Evolutionary conservation across 2,113 vertebrate species (phyloP).

Genomic region (Bothrops jararaca): DNA sequence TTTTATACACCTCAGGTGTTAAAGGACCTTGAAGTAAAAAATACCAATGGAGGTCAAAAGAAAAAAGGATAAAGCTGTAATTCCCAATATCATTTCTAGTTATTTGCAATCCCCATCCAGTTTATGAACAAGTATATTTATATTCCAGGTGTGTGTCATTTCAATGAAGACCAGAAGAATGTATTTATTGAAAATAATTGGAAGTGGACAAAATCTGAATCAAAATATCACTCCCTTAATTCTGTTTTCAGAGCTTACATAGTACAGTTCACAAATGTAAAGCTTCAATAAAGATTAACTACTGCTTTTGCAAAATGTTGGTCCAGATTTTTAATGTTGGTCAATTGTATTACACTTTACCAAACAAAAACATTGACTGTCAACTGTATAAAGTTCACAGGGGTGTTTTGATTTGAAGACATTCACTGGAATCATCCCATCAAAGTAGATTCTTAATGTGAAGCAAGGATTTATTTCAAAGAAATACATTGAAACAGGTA

Average conservation of each 20-base stretch:
- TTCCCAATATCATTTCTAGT: not conserved
- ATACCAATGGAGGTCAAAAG: slow-evolving; percentile 7
- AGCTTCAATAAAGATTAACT: not conserved
- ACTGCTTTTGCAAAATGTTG: not conserved
- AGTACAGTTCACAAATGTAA: not conserved
- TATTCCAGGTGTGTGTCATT: not conserved
- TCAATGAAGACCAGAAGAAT: not conserved
- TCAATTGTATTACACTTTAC: not conserved
- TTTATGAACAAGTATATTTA: not conserved
- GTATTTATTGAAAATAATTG: not conserved
- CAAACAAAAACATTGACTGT: not conserved
- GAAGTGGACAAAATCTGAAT: slow-evolving; percentile 10
- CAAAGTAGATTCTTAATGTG: not conserved
- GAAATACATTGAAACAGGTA: not conserved
- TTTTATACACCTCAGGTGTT: slow-evolving; percentile 41
- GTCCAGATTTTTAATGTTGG: not conserved
- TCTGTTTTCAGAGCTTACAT: not conserved
- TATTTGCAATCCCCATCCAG: not conserved
- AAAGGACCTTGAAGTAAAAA: slow-evolving; percentile 45
- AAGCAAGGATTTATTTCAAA: not conserved
- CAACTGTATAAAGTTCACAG: not conserved
- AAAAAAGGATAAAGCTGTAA: not conserved
- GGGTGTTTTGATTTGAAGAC: not conserved
- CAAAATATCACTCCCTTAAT: not conserved
- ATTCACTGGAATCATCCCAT: not conserved